These are phyloP conservation scores for Megaceryle maxima DNA, from an alignment of 2,113 vertebrate genomes.

Conservation along the genomic window DNA sequence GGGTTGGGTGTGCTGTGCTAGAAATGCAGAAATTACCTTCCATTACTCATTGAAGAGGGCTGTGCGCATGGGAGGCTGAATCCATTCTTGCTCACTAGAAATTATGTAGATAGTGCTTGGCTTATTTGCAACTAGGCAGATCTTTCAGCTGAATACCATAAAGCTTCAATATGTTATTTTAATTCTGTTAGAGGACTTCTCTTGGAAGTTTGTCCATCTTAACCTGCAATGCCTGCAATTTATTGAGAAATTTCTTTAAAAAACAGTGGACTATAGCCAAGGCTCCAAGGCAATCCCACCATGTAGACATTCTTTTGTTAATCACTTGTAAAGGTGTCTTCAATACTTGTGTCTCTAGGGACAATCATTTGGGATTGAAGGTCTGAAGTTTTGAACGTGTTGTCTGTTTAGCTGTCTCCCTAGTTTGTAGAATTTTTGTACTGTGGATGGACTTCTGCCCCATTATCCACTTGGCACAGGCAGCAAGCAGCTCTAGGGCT, in stretches of 20 bases:
- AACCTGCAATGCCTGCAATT: neutral
- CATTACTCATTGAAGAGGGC: neutral
- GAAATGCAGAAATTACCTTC: neutral
- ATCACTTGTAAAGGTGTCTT: neutral
- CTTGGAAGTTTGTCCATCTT: neutral
- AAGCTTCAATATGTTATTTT: neutral
- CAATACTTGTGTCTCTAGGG: neutral
- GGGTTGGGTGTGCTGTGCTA: neutral
- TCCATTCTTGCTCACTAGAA: neutral
- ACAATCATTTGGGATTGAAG: neutral
- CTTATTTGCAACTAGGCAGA: neutral
- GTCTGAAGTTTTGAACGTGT: neutral
- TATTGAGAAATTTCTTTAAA: neutral
- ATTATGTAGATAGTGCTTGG: neutral
- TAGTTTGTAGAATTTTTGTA: neutral
- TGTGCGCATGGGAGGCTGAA: neutral
- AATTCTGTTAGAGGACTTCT: neutral
- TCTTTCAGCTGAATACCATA: neutral
- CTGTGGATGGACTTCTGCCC: neutral
- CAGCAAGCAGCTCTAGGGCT: neutral
- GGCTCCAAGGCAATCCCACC: neutral
- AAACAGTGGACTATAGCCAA: neutral
- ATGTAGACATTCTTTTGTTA: neutral
- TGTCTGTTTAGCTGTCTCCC: rapidly evolving
- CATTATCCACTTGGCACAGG: neutral